phyloP scores from a whole-genome alignment of 2,797 vertebrate species.

The Melanotaenia maccullochi region DNA sequence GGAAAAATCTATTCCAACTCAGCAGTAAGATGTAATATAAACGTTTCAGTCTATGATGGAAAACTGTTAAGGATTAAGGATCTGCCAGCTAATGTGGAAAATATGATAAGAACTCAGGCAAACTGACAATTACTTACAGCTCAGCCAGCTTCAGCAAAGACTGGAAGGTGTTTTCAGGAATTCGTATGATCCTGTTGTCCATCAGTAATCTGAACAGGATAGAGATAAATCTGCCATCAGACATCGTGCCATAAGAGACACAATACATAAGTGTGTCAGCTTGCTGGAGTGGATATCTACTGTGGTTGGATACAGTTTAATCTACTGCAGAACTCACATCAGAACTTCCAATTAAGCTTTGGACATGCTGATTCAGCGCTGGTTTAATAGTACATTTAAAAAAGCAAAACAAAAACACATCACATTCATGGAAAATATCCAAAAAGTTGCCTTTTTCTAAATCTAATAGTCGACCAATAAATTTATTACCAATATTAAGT shows the following conservation, averaged over 20 bases:
- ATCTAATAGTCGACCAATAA: no score
- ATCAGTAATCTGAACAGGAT: conserved; percentile 77
- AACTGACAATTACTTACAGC: conserved; percentile 71
- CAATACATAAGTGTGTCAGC: not conserved
- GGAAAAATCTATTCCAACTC: not conserved
- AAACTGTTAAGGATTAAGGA: not conserved
- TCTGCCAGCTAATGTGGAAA: not conserved
- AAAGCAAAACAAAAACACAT: not conserved
- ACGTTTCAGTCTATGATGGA: not conserved
- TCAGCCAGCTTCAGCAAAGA: conserved; percentile 83
- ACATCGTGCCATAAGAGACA: not conserved
- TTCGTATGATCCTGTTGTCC: conserved; percentile 83
- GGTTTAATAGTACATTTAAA: not conserved
- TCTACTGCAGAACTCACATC: not conserved
- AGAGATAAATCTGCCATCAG: conserved; percentile 31
- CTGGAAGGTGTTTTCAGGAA: conserved; percentile 86
- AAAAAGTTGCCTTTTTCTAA: no score
- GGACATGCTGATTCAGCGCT: not conserved
- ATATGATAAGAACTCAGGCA: not conserved
- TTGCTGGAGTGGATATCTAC: not conserved
- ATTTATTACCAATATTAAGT: no score
- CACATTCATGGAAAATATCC: no score
- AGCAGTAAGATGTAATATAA: not conserved
- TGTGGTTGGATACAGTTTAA: not conserved
- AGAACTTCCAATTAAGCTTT: not conserved